Evolutionary conservation across 2,113 vertebrate genomes (phyloP), one percentile per base, ranked within the genome.

Genomic region (Hepsetus odoe): DNA sequence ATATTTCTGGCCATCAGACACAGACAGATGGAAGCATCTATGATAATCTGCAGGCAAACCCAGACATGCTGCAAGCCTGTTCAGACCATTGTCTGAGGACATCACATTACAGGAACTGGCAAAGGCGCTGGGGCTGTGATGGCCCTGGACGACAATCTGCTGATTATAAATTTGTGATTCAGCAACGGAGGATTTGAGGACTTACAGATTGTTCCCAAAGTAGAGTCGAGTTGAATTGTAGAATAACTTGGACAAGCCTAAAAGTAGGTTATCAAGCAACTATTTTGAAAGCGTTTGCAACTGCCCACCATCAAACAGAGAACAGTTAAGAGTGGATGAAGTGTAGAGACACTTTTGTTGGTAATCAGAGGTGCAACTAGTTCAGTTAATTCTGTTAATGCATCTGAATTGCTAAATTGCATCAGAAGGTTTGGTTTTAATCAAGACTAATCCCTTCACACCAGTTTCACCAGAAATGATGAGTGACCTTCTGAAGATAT

Each of bases 101-200:
- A 40, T 49, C 26, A n/a, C 40, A 61, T 73, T n/a, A 44, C 40
- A 44, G 30, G 55, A 72, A 40, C 38, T 49, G n/a, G 30, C 42
- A 32, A 26, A 62, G 59, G 62, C 20, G 16, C 13, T 33, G 56
- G 8, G 28, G 56, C 11, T 12, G 24, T 28, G 11, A 28, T 30
- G 56, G 56, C 12, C 16, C 12, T 55, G 16, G 28, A 20, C 12
- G 8, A 33, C 51, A 62, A 5, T 62, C 13, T 62, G 32, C 26
- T 16, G 16, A 62, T 62, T 20, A 32, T 62, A 33, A 62, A 20
- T 30, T 18, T 33, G 32, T 33, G 59, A 62, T 5, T 62, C 32
- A 30, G 59, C 59, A 62, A 18, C 18, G 59, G n/a, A 62, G 28
- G 32, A 62, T 33, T 62, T 62, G 28, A 30, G 24, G 28, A 62